Conservation (phyloP, 1,140 invertebrate species). For the Riptortus pedestris region DNA sequence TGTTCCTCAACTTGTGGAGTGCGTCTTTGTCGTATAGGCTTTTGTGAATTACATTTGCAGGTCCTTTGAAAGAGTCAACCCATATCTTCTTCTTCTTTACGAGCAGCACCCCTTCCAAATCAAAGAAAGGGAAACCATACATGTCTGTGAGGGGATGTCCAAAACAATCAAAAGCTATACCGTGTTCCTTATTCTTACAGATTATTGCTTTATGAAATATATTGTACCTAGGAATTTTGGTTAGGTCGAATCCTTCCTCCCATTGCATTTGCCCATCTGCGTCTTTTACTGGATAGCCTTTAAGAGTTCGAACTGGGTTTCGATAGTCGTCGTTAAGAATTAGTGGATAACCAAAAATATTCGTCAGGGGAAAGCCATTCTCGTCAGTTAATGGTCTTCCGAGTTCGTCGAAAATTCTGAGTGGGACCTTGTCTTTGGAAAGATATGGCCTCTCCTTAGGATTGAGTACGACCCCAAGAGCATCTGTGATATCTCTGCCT, state of each 20-base stretch:
- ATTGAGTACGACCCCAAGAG: neutral
- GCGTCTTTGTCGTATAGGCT: constrained; percentile 2
- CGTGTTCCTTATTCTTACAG: neutral
- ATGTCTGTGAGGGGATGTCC: constrained; percentile 5
- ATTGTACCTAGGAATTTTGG: neutral
- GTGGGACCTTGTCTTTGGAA: neutral
- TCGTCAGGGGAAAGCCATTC: neutral
- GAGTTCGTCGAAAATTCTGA: neutral
- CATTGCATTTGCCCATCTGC: neutral
- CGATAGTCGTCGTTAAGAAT: neutral
- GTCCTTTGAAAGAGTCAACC: neutral
- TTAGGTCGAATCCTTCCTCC: neutral
- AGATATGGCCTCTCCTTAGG: neutral
- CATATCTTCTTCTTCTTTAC: constrained; percentile 10
- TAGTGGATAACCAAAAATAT: neutral
- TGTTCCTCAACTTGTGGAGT: neutral
- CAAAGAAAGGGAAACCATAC: neutral
- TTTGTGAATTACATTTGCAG: neutral
- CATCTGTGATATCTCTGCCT: neutral
- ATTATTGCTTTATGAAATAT: neutral
- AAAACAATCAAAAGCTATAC: neutral
- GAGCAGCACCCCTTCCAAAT: neutral
- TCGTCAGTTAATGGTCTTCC: neutral
- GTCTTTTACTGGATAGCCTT: neutral
- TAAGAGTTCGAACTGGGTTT: neutral